These are phyloP conservation scores for Sceloporus tristichus DNA, from an alignment of 2,113 vertebrate species.

Conservation along the genomic window DNA sequence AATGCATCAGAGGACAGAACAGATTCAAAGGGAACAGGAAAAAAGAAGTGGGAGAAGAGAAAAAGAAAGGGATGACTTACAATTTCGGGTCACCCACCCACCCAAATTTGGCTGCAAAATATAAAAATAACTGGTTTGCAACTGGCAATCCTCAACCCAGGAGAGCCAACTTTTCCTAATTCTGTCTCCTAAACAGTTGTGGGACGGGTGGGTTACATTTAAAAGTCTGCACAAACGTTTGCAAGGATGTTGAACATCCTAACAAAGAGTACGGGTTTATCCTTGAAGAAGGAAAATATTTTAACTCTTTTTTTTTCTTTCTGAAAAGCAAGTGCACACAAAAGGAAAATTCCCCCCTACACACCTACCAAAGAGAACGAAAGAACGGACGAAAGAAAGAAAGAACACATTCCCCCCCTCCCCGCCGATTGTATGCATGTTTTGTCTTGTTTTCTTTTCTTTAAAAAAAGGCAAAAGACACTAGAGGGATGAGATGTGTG, in stretches of 20 bases:
- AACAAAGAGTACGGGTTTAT: slow-evolving; percentile 74
- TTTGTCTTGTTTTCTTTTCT: slow-evolving; percentile 62
- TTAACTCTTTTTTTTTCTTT: slow-evolving; percentile 56
- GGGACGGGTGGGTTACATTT: slow-evolving; percentile 30
- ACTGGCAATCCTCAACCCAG: slow-evolving; percentile 67
- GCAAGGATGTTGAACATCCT: slow-evolving; percentile 73
- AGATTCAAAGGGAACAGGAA: slow-evolving; percentile 79
- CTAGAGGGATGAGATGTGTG: slow-evolving; percentile 88
- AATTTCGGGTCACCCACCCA: slow-evolving; percentile 70
- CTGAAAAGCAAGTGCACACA: slow-evolving; percentile 85
- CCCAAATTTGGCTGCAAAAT: slow-evolving; percentile 79
- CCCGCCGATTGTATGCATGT: slow-evolving; percentile 53
- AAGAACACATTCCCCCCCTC: slow-evolving; percentile 46
- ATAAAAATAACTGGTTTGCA: slow-evolving; percentile 82
- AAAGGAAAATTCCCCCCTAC: slow-evolving; percentile 81
- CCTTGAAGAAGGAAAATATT: slow-evolving; percentile 65
- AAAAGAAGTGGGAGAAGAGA: background rate
- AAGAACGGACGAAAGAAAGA: slow-evolving; percentile 48
- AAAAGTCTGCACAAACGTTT: slow-evolving; percentile 51
- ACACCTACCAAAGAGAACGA: slow-evolving; percentile 70
- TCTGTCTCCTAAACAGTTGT: slow-evolving; percentile 71
- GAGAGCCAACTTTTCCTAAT: slow-evolving; percentile 43
- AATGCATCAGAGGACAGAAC: slow-evolving; percentile 76
- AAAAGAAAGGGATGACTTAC: slow-evolving; percentile 57
- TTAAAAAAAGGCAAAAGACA: slow-evolving; percentile 89